Conservation (phyloP, 2,113 vertebrate species). For the Ornithorhynchus anatinus region DNA sequence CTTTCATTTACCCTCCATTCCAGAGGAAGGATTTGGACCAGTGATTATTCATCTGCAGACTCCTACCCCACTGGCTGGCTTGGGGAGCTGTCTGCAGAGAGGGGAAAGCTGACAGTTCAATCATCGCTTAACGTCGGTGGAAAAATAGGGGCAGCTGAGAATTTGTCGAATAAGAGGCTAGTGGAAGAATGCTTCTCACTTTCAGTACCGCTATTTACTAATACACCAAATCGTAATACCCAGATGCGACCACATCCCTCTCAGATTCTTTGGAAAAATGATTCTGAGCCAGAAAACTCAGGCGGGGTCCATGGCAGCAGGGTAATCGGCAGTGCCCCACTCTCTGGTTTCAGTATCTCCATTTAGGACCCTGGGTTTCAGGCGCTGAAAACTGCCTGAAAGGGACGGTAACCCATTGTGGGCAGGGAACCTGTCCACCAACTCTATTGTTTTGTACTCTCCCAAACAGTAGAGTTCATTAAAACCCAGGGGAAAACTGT, state of each 20-base stretch:
- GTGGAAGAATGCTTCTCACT: constrained; percentile 15
- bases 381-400: not conserved
- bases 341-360: not conserved
- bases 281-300: constrained; percentile 8
- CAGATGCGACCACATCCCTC: constrained; percentile 31
- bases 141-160: constrained; percentile 23
- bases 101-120: not conserved
- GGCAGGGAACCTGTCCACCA: too few relatives aligned
- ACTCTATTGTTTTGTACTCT: too few relatives aligned
- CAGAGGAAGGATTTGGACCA: constrained; percentile 35
- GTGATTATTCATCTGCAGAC: constrained; percentile 8
- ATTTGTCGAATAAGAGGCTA: not conserved
- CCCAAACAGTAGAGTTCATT: too few relatives aligned
- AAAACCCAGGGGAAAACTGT: too few relatives aligned
- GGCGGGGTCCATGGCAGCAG: constrained; percentile 16
- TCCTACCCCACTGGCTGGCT: not conserved
- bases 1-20: constrained; percentile 1
- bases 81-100: not conserved
- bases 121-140: not conserved
- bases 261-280: constrained; percentile 6
- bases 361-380: not conserved
- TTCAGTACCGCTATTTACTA: constrained; percentile 32
- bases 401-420: too few relatives aligned
- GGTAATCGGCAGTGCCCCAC: constrained; percentile 16
- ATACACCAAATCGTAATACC: constrained; percentile 35